Base-by-base conservation (phyloP, 2,888 invertebrate species). In the Caenorhabditis sp. region DNA sequence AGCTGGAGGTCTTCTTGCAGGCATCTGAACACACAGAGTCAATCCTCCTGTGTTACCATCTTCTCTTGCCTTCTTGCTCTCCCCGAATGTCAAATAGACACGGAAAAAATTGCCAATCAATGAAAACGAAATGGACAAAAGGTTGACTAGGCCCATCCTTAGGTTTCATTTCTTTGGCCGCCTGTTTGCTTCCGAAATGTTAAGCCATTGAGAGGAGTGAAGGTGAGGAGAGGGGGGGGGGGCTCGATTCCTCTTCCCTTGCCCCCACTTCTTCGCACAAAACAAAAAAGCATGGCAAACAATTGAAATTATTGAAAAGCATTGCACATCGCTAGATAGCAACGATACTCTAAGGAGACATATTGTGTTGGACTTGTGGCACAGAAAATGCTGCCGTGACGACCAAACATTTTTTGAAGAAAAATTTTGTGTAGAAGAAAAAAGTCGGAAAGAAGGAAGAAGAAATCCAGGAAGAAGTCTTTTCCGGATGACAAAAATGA, bases 121-220 rank as follows among this genome's bases (percentile, higher is more conserved):
- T 70, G 63, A 56, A 31, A 35, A 66, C 49, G 44, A 68, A 69
- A 70, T 44, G 44, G 58, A 58, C 70, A 69, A 77, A 69, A 75
- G 16, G 56, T 24, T 26, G 72, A 75, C 56, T 56, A 75, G 58
- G 58, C 61, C 35, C 49, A 49, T 68, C 69, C 77, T 79, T 56
- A 79, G 70, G 70, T 70, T 70, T 79, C 79, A 70, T 68, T 68
- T 68, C 61, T 47, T 74, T 59, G 44, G 8, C 51, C 63, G 79
- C 70, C 79, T 79, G 70, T 79, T 79, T 79, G 79, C 79, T 63
- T 69, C 80, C 80, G 74, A 81, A 81, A 81, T 81, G 80, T 81
- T 81, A 81, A 81, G 80, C 80, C 80, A 81, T 75, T 80, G 80
- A 75, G 80, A 80, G 69, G 56, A 74, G 49, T 26, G 47, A 47